A percentile compares a stretch with the other conserved stretches of the same genome.
Conservation (phyloP, 2,113 vertebrate genomes). For the Brachypodius melanocephalos region DNA sequence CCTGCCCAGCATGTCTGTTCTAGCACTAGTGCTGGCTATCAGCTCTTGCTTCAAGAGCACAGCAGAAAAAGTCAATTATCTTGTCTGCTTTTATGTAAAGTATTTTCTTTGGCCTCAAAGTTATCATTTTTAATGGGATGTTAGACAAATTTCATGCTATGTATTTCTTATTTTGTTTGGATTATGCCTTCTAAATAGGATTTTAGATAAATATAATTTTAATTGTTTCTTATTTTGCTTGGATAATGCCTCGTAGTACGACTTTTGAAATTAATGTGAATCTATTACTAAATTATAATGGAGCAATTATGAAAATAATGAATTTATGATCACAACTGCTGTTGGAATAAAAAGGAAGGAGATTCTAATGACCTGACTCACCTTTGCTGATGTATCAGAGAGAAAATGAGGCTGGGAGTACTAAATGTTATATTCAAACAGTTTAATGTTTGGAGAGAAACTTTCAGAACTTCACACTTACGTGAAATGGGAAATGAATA, state of each 20-base stretch:
- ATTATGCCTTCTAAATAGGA: not conserved
- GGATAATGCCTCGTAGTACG: not conserved
- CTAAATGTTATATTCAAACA: not conserved
- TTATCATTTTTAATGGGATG: not conserved
- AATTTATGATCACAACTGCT: constrained; percentile 32
- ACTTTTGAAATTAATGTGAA: constrained; percentile 15
- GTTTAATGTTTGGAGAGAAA: not conserved
- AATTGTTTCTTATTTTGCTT: constrained; percentile 60
- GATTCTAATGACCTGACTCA: not conserved
- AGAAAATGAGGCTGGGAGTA: not conserved
- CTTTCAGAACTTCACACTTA: not conserved
- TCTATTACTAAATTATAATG: constrained; percentile 49
- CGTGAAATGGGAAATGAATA: not conserved
- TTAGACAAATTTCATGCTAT: not conserved
- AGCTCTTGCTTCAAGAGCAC: not conserved
- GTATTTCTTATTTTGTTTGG: constrained; percentile 14
- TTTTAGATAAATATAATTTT: constrained; percentile 11
- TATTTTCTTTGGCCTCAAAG: not conserved
- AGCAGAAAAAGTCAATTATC: not conserved
- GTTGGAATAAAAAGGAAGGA: not conserved
- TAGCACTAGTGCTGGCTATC: not conserved
- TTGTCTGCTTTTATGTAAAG: not conserved
- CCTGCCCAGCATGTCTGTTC: not conserved
- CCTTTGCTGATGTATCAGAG: not conserved
- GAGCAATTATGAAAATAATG: constrained; percentile 40